These are phyloP conservation scores for Salvator merianae DNA, from an alignment of 2,113 vertebrate genomes.

Conservation along the genomic window DNA sequence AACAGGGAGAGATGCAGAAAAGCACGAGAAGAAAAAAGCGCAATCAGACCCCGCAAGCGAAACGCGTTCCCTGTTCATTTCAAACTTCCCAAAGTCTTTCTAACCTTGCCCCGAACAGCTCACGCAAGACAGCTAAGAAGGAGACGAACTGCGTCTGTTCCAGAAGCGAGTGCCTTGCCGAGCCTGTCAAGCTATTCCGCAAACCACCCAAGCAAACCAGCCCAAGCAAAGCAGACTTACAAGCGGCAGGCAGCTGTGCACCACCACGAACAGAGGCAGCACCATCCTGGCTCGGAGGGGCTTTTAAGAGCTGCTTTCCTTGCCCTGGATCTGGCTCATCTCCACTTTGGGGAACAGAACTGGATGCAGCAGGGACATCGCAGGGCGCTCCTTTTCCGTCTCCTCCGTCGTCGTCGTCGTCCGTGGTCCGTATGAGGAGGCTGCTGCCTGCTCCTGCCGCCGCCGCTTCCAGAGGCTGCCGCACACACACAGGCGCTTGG, in stretches of 20 bases:
- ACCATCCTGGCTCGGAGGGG: conserved; percentile 80
- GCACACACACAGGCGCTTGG: not conserved
- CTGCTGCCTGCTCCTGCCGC: too few relatives aligned
- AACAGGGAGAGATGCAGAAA: not conserved
- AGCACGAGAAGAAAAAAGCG: not conserved
- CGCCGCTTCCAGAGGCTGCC: not conserved
- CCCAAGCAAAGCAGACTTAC: conserved; percentile 77
- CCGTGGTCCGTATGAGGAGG: too few relatives aligned
- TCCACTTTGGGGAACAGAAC: conserved; percentile 73
- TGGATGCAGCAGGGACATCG: conserved; percentile 66
- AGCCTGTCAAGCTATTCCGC: too few relatives aligned
- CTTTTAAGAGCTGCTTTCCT: conserved; percentile 73
- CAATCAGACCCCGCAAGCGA: too few relatives aligned
- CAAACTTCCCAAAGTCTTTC: not conserved
- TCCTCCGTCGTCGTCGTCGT: not conserved
- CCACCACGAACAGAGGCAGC: conserved; percentile 75
- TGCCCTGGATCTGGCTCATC: conserved; percentile 76
- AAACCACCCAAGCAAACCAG: not conserved
- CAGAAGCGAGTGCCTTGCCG: not conserved
- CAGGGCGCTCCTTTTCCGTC: conserved; percentile 41
- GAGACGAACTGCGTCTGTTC: not conserved
- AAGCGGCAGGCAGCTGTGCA: conserved; percentile 87
- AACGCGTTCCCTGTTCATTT: not conserved
- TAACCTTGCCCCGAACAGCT: too few relatives aligned
- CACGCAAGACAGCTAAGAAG: too few relatives aligned